These are phyloP conservation scores for Poeciliopsis prolifica DNA, from an alignment of 2,113 vertebrate genomes.

Conservation along the genomic window DNA sequence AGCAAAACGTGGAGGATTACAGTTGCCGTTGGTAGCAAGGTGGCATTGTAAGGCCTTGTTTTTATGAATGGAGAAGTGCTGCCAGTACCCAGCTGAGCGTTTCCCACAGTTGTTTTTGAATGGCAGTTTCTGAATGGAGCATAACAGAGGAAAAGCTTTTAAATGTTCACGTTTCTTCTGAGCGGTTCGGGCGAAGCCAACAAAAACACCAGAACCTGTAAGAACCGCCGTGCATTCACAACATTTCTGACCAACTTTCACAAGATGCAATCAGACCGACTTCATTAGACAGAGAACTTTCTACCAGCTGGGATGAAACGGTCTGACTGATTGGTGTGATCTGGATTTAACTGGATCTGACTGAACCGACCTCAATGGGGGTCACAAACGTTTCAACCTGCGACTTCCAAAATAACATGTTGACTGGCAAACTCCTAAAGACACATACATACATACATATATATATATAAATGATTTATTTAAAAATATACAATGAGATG, in stretches of 20 bases:
- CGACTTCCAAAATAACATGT: too few species aligned
- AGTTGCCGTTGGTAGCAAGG: background rate
- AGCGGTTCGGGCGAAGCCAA: background rate
- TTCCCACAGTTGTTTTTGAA: slow-evolving; percentile 50
- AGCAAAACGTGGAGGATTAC: background rate
- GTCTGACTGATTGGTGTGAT: background rate
- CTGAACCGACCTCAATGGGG: background rate
- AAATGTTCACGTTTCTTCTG: slow-evolving; percentile 7
- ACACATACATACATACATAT: too few species aligned
- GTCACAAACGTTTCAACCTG: too few species aligned
- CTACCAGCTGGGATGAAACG: background rate
- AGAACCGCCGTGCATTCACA: background rate
- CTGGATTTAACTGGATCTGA: background rate
- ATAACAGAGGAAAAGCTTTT: slow-evolving; percentile 12
- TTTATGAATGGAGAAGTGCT: slow-evolving; percentile 30
- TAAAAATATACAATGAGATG: too few species aligned
- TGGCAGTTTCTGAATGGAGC: slow-evolving; percentile 48
- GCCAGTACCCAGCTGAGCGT: slow-evolving; percentile 23
- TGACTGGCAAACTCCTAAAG: too few species aligned
- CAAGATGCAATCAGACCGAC: too few species aligned
- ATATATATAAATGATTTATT: too few species aligned
- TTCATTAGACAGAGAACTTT: background rate
- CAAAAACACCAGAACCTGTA: background rate
- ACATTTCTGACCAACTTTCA: background rate
- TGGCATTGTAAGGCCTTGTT: background rate